Base-by-base conservation (phyloP, 1,140 invertebrate species). In the Brachionus koreanus region DNA sequence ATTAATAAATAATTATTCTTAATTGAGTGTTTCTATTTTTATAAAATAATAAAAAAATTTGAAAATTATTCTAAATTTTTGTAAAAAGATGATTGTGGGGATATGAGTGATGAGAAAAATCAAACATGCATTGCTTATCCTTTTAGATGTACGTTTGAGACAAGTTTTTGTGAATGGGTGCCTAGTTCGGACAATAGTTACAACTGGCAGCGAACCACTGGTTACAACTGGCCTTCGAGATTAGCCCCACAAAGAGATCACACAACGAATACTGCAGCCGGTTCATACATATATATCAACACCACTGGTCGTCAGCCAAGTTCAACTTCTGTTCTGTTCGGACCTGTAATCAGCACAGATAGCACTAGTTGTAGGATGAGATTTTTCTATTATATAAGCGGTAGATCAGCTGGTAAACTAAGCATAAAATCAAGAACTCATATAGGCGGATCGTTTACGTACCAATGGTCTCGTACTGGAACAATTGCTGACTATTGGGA, bases 361-460 rank as follows among this genome's bases (percentile, higher is more conserved):
- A 77, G 79, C 9, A 13, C 39, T 5, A 46, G 65, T 10, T 88
- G 87, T 74, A 65, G 65, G 10, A 77, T 88, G 33, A 85, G 84
- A 25, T 84, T 87, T 39, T 87, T 83, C 82, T 87, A 87, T 69
- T 86, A 85, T 82, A 89, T 88, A 86, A 87, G 85, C 83, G 88
- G 87, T 10, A 76, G 83, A 42, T 83, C 85, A 75, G 84, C 85
- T 1, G 86, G 86, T 65, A 67, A 72, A 13, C 82, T 87, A 12
- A 86, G 83, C 82, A 84, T 87, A 0, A 85, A 85, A 75, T 84
- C 84, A 46, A 83, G 86, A 82, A 76, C 83, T 3, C 84, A 85
- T 63, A 85, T 84, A 43, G 82, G 84, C 35, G 86, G 86, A 10
- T 82, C 84, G 2, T 84, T 84, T n/a, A 86, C 84, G 9, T 76